Percentiles rank a stretch among this genome's conserved stretches.
Evolutionary conservation across 2,113 vertebrate species (phyloP).

Genomic region (Pontoporia blainvillei): DNA sequence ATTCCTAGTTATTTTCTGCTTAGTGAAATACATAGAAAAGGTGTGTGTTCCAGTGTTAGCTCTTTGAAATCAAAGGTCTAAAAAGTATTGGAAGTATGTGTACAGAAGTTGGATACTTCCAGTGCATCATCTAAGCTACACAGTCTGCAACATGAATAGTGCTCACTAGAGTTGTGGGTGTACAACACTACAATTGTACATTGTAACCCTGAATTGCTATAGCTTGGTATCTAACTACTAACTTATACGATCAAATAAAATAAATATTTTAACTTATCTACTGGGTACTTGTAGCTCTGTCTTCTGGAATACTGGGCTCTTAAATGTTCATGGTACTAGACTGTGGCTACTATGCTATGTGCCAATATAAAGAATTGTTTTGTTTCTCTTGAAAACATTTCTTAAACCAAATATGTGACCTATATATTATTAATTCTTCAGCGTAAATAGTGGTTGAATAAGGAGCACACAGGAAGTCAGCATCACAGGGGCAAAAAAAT

Average conservation of each 20-base stretch:
- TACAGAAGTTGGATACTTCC: not conserved
- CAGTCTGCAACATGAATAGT: not conserved
- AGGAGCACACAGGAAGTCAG: not conserved
- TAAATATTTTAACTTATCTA: not conserved
- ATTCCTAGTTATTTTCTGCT: not conserved
- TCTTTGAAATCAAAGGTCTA: not conserved
- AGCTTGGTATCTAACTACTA: not conserved
- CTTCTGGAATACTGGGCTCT: not conserved
- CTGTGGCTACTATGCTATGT: not conserved
- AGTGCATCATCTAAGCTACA: not conserved
- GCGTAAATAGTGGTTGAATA: not conserved
- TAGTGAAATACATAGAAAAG: not conserved
- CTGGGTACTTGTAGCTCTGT: not conserved
- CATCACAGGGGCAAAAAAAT: not conserved
- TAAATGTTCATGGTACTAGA: not conserved
- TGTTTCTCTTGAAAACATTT: slow-evolving; percentile 2
- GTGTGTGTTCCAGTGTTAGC: not conserved
- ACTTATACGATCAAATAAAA: not conserved
- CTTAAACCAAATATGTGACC: not conserved
- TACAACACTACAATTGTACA: not conserved
- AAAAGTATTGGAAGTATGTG: not conserved
- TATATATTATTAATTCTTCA: not conserved
- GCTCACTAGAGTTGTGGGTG: not conserved
- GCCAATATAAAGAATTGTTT: slow-evolving; percentile 2
- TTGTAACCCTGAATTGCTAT: not conserved